Evolutionary conservation across 2,888 invertebrate genomes (phyloP), one percentile per base, ranked within the genome.

Genomic region (Nomada hirtipes): DNA sequence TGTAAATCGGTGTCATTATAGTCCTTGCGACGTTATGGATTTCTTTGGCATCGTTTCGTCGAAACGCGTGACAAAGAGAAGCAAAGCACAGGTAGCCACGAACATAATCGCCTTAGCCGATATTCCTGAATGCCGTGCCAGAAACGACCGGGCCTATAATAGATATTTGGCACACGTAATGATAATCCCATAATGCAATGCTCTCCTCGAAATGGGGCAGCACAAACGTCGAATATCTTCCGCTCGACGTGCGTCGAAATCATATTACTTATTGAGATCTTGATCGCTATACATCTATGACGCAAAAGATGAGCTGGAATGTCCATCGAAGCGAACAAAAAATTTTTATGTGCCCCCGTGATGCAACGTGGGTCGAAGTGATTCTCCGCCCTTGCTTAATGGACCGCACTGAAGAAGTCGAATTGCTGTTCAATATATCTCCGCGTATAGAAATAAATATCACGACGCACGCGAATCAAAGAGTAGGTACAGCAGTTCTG

Each of bases 161-260:
- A 76, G 83, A 71, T 78, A 80, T 86, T 79, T 78, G 82, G 72
- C 78, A 85, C 73, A 73, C 83, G 88, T 88, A 89, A 88, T 89
- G 86, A 88, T 89, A 89, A 89, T 89, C 89, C 86, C 81, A 86
- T 89, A 89, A 89, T 89, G 78, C 86, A 55, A 79, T 82, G 83
- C 75, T 78, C 84, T 68, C 65, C 61, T 81, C 79, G 80, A 79
- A 85, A 83, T 84, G 72, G 86, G 65, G 69, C 83, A 79, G 69
- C 74, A 82, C 79, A 79, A 83, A 74, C 52, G 80, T 81, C 86
- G 82, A 85, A 88, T 88, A 81, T 82, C 83, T 86, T 89, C 88
- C 86, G 79, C 86, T 70, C 68, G 59, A 36, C 71, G 52, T 72
- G 64, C 80, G 63, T 65, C 70, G 63, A 86, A 88, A 88, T 88